Base-by-base conservation (phyloP, 2,113 vertebrate species). In the Sula dactylatra region DNA sequence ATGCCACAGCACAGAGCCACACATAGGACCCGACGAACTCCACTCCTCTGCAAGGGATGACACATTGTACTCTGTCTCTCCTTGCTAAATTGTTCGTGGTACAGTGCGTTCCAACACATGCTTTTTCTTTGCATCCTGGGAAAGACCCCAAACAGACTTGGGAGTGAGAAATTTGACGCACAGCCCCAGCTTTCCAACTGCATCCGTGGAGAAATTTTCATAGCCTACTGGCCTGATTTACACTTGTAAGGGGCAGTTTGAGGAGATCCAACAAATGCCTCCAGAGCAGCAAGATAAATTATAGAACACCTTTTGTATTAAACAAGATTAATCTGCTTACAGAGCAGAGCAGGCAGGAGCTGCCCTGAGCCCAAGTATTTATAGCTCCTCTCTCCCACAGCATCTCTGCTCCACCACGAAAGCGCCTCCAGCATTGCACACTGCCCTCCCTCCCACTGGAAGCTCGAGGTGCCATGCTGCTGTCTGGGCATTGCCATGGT, bases 151-250 rank as follows among this genome's bases (percentile, higher is more conserved):
- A 61, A 74, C 72, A 88, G 66, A 80, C 45, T 62, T 1, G 2
- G 55, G 45, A 88, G 47, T 67, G 81, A 94, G 82, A 94, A 89
- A 78, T 58, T 6, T 70, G 62, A 90, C 59, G 79, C 61, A 84
- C 83, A 2, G 29, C 29, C 79, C 21, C 78, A 84, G 50, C 42
- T 90, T 93, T 82, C 58, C 73, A 86, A 24, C 58, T 82, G 47
- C n/a, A 62, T 14, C 65, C 55, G 80, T 25, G 55, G 36, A 91
- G 86, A 62, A 56, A 74, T 76, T 27, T 90, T 70, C 77, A 77
- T 42, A 91, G 71, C 80, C 90, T 82, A 64, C 59, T 92, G 47
- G 36, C 70, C 93, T 71, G 45, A 89, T 93, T 95, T 92, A 89
- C n/a, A 85, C 62, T 59, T 27, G 4, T 25, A 61, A 80, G 76